Base-by-base conservation (phyloP, 2,113 vertebrate genomes). In the Apistogramma diplotaenia region DNA sequence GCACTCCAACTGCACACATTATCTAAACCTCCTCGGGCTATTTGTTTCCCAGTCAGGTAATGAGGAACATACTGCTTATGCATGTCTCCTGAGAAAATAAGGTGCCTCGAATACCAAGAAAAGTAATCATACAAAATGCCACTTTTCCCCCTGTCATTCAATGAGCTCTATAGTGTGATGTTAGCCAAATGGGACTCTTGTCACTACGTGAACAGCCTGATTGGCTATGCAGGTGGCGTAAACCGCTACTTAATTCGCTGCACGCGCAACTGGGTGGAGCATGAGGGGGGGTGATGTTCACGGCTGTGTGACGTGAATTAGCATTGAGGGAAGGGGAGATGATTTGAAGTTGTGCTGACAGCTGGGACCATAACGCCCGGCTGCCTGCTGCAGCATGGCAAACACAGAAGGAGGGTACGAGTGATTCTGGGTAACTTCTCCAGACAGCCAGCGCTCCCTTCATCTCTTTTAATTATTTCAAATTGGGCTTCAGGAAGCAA, bases 401-500 rank as follows among this genome's bases (percentile, higher is more conserved):
- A 76, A 84, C 29, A 79, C 49, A 57, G 62, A 54, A 49, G 23
- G 79, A 83, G 81, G 67, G 54, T 61, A 21, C 25, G 65, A 67
- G 81, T 53, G 83, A 84, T 67, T 31, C 49, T 4, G 53, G 76
- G 61, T 27, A 58, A 88, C 79, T 57, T 76, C 76, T 84, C 72
- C 83, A 89, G 87, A 82, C 89, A 90, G 84, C 83, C 79, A 79
- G 74, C 79, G 25, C 83, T 82, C 58, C 71, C 80, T 86, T 84
- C 82, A 73, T 84, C 82, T 85, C 87, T 80, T 93, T 93, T 94
- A 91, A 94, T 95, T 90, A 93, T 91, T 90, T 92, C 87, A 91
- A 92, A 89, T 79, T 82, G 87, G 78, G 89, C 83, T 92, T 90
- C 83, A 76, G 92, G 91, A 95, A 83, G 90, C 89, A 93, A 94